Base-by-base conservation (phyloP, 2,113 vertebrate genomes). In the Brachyistius frenatus region DNA sequence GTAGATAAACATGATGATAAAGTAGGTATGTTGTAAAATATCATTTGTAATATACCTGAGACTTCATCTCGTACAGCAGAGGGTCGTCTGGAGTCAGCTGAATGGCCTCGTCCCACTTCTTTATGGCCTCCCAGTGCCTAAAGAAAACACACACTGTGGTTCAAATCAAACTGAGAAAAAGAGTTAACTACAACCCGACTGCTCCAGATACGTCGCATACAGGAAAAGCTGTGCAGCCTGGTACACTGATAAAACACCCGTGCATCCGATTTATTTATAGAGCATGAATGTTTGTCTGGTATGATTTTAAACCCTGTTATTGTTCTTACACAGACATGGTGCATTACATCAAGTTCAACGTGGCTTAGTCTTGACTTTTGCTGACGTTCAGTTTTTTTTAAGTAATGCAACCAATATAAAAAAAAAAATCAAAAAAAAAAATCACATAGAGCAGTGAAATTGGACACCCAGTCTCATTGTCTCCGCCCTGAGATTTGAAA, bases 21-120 rank as follows among this genome's bases (percentile, higher is more conserved):
- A 58, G 60, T 58, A 3, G 47, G 15, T 62, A n/a, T 49, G 49
- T 5, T 47, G 5, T 15, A 33, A 31, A 53, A 46, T 16, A 60
- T 39, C 36, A 9, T n/a, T 7, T 2, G 11, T 23, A 50, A 30
- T 23, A 88, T 95, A 99, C 98, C 98, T 99, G 98, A 3, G 98
- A 96, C 86, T 99, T 99, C 97, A 99, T 99, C 89, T 99, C 97
- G 89, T 99, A 97, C 44, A 99, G 92, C 0, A 89, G 86, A n/a
- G 97, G 95, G 84, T 98, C 94, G 62, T 97, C 95, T 83, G 98
- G 97, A 31, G 96, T 98, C 86, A 99, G 89, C 0, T 98, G 96
- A 68, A 99, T 95, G 14, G 97, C 97, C 91, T 98, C 96, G 37
- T 99, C 98, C 97, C 96, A 99, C 86, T 96, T 97, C 78, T 95